Evolutionary conservation across 1,140 invertebrate species (phyloP).

Genomic region (Cheumatopsyche charites): DNA sequence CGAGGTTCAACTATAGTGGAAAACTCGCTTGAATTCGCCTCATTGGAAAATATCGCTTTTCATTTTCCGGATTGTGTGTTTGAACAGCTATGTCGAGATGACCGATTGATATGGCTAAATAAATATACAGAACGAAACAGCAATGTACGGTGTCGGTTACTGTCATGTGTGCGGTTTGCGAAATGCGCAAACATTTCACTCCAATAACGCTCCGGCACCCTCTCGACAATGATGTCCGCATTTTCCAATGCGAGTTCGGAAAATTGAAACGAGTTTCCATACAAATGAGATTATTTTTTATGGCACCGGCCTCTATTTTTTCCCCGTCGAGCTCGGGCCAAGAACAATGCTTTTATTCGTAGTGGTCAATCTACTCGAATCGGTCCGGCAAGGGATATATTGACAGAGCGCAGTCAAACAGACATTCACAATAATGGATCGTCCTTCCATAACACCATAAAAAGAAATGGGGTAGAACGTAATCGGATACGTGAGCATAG

Average conservation of each 20-base stretch:
- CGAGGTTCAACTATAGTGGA: background rate
- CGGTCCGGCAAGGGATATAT: conserved; percentile 26
- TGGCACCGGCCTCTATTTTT: background rate
- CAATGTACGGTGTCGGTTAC: conserved; percentile 46
- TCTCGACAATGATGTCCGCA: background rate
- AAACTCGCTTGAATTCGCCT: background rate
- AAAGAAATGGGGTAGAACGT: conserved; percentile 48
- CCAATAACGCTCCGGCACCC: background rate
- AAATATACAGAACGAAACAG: conserved; percentile 47
- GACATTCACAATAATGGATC: conserved; percentile 48
- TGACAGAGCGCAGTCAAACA: conserved; percentile 46
- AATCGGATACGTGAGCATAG: conserved; percentile 43
- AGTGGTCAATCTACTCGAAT: conserved; percentile 34
- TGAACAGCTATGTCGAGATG: conserved; percentile 42
- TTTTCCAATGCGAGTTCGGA: background rate
- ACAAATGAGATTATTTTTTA: background rate
- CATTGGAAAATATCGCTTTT: conserved; percentile 14
- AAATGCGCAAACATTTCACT: conserved; percentile 14
- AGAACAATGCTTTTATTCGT: background rate
- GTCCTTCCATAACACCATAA: conserved; percentile 47
- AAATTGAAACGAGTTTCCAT: background rate
- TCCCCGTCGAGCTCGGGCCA: background rate
- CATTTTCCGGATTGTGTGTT: conserved; percentile 35
- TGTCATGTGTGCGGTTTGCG: conserved; percentile 23
- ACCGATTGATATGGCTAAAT: conserved; percentile 49